phyloP scores from a whole-genome alignment of 2,797 vertebrate genomes.

The Anguilla anguilla region DNA sequence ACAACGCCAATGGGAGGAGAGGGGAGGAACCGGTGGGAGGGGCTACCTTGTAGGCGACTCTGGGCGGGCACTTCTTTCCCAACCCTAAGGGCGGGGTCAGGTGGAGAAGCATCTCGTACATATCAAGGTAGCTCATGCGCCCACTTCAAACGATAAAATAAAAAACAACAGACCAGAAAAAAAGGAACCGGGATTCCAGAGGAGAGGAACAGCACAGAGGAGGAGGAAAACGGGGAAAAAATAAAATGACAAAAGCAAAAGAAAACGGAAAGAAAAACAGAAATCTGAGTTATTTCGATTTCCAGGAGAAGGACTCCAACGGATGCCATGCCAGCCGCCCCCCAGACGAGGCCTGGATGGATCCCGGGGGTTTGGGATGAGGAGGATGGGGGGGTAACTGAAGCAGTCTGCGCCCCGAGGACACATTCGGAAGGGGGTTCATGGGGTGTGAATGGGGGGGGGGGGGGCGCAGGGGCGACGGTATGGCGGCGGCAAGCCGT shows the following conservation, averaged over 20 bases:
- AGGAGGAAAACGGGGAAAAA: constrained; percentile 52
- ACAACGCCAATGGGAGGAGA: constrained; percentile 44
- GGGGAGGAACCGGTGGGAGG: neutral
- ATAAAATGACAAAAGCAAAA: constrained; percentile 42
- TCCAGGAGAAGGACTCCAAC: constrained; percentile 46
- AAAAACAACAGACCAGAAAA: constrained; percentile 21
- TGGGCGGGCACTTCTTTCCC: constrained; percentile 98
- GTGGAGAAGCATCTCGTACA: constrained; percentile 99
- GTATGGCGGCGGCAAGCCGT: constrained; percentile 22
- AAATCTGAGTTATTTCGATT: constrained; percentile 72
- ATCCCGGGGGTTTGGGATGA: constrained; percentile 40
- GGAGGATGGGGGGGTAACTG: constrained; percentile 27
- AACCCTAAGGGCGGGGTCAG: constrained; percentile 99
- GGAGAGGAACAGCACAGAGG: constrained; percentile 36
- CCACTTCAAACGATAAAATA: constrained; percentile 75
- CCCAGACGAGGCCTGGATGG: constrained; percentile 45
- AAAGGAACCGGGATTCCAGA: constrained; percentile 19
- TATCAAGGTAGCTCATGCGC: constrained; percentile 93
- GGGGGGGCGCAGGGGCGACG: neutral
- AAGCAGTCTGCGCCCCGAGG: constrained; percentile 48
- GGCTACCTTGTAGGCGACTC: constrained; percentile 98
- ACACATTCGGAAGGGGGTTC: constrained; percentile 55
- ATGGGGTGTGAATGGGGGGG: constrained; percentile 39
- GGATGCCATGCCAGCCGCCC: constrained; percentile 53
- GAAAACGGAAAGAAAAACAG: constrained; percentile 53